Conservation (phyloP, 1,140 invertebrate species). For the Drosophila subobscura region DNA sequence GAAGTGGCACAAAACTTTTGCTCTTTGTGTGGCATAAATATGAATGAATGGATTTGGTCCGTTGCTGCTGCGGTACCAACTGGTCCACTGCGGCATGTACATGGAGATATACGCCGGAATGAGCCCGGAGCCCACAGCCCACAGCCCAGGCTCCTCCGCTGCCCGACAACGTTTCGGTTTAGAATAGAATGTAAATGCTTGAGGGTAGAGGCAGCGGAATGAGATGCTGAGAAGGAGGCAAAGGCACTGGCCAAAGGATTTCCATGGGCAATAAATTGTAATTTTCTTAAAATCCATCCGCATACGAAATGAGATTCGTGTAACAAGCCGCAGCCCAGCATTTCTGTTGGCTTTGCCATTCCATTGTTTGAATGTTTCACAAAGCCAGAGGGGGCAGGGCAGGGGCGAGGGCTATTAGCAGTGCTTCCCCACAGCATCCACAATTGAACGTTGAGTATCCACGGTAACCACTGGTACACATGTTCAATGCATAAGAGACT, state of each 20-base stretch:
- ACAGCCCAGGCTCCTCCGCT: constrained; percentile 10
- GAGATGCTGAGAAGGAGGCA: neutral
- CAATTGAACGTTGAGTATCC: no score
- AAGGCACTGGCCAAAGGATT: constrained; percentile 17
- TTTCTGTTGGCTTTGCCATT: constrained; percentile 22
- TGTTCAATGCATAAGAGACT: no score
- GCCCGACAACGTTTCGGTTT: constrained; percentile 32
- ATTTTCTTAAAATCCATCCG: constrained; percentile 65
- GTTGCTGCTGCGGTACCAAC: constrained; percentile 2
- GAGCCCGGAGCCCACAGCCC: constrained; percentile 27
- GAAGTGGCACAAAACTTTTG: constrained; percentile 73
- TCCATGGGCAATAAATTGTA: constrained; percentile 75
- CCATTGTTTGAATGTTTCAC: constrained; percentile 20
- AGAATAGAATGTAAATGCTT: constrained; percentile 32
- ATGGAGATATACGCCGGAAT: constrained; percentile 23
- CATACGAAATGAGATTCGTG: constrained; percentile 60
- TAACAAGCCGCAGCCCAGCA: constrained; percentile 46
- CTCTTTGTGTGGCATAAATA: constrained; percentile 74
- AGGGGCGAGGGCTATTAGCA: no score
- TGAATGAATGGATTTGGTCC: constrained; percentile 70
- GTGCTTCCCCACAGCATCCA: no score
- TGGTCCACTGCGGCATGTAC: constrained; percentile 43
- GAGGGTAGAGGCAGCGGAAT: neutral
- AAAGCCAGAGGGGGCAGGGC: constrained; percentile 4
- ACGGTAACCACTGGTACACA: no score